Evolutionary conservation across 1,140 invertebrate genomes (phyloP).

Genomic region (Papilio xuthus): DNA sequence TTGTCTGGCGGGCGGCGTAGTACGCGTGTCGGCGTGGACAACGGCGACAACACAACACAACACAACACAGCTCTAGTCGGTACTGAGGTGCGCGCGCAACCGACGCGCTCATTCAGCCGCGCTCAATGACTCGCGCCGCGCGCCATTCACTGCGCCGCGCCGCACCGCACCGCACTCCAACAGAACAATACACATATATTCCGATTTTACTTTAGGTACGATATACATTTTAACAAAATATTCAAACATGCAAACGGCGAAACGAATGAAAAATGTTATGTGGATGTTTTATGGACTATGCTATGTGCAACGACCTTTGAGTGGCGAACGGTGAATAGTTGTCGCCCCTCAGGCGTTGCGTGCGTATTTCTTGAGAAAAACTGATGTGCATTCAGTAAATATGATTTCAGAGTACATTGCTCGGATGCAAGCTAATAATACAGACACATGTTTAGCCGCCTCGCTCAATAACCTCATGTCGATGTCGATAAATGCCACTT

Average conservation of each 20-base stretch:
- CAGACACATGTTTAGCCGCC: not conserved
- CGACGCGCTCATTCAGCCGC: slow-evolving; percentile 54
- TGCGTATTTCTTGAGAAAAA: no score
- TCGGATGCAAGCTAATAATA: slow-evolving; percentile 46
- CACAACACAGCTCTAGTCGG: not conserved
- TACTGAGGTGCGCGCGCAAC: slow-evolving; percentile 56
- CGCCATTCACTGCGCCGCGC: slow-evolving; percentile 25
- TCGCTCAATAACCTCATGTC: not conserved
- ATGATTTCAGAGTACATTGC: not conserved
- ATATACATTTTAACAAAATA: not conserved
- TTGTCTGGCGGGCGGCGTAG: no score
- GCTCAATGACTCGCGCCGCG: slow-evolving; percentile 47
- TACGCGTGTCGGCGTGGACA: no score
- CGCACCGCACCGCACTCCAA: slow-evolving; percentile 24
- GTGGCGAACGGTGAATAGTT: no score
- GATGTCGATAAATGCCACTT: not conserved
- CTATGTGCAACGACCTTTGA: no score
- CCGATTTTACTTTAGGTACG: not conserved
- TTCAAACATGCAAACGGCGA: no score
- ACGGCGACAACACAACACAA: no score
- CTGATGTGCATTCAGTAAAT: no score
- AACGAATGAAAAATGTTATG: no score
- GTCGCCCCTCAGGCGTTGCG: no score
- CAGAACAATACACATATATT: not conserved
- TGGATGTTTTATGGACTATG: no score